phyloP scores from a whole-genome alignment of 1,140 invertebrate species.

The Saccostrea echinata region DNA sequence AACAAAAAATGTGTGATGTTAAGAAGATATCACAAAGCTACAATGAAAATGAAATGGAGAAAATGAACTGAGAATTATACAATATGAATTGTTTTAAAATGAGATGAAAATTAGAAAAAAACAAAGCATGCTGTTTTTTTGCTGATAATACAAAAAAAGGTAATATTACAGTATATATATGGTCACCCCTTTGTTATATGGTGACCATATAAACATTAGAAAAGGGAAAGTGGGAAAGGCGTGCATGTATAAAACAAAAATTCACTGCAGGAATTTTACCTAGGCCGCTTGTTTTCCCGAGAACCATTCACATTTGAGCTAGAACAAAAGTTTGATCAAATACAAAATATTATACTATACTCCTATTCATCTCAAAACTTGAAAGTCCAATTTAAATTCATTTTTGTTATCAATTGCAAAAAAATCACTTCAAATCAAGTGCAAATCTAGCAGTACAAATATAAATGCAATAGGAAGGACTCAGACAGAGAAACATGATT shows the following conservation, averaged over 20 bases:
- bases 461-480: neutral
- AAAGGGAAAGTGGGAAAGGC: neutral
- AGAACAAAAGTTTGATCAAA: slow-evolving; percentile 25
- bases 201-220: slow-evolving; percentile 21
- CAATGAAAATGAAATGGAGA: neutral
- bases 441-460: neutral
- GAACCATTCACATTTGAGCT: slow-evolving; percentile 18
- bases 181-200: neutral
- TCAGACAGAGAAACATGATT: neutral
- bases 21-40: neutral
- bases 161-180: slow-evolving; percentile 11
- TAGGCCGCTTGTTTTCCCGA: slow-evolving; percentile 22
- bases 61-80: neutral
- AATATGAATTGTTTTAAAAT: slow-evolving; percentile 11
- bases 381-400: neutral
- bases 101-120: neutral
- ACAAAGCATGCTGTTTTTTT: neutral
- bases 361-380: neutral
- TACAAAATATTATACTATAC: neutral
- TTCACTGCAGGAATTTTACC: slow-evolving; percentile 17
- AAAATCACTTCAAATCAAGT: slow-evolving; percentile 3
- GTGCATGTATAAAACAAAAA: slow-evolving; percentile 23
- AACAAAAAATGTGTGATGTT: neutral
- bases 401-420: neutral
- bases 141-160: neutral